These are phyloP conservation scores for Trisateles emortualis DNA, from an alignment of 2,888 invertebrate species.

Conservation along the genomic window DNA sequence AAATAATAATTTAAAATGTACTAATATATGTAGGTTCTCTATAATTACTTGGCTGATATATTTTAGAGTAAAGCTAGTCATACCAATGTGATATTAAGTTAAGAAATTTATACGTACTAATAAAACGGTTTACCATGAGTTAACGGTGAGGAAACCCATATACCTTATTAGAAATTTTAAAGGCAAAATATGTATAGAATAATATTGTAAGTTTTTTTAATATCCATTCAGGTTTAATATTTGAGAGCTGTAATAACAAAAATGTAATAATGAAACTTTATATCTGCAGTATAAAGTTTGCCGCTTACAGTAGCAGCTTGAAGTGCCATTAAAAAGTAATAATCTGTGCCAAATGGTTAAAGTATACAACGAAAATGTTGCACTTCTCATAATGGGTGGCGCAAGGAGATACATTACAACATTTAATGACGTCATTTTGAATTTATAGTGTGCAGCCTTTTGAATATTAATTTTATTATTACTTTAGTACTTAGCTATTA, in stretches of 20 bases:
- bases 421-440: not conserved
- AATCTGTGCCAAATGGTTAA: conserved; percentile 8
- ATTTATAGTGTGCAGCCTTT: not conserved
- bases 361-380: conserved; percentile 12
- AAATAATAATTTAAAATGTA: too few species aligned
- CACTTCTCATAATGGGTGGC: conserved; percentile 9
- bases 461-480: not conserved
- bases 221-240: not conserved
- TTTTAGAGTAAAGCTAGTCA: too few species aligned
- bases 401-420: conserved; percentile 3
- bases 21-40: too few species aligned
- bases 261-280: conserved; percentile 9
- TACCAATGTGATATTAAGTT: too few species aligned
- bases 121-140: too few species aligned
- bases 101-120: too few species aligned
- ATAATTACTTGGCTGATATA: too few species aligned
- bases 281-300: conserved; percentile 17
- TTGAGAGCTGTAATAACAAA: not conserved
- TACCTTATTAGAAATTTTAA: too few species aligned
- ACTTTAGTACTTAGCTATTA: too few species aligned
- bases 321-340: conserved; percentile 29
- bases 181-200: too few species aligned
- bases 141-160: too few species aligned
- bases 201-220: too few species aligned
- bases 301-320: conserved; percentile 6